Base-by-base conservation (phyloP, 2,113 vertebrate species). In the Lepus timidus region DNA sequence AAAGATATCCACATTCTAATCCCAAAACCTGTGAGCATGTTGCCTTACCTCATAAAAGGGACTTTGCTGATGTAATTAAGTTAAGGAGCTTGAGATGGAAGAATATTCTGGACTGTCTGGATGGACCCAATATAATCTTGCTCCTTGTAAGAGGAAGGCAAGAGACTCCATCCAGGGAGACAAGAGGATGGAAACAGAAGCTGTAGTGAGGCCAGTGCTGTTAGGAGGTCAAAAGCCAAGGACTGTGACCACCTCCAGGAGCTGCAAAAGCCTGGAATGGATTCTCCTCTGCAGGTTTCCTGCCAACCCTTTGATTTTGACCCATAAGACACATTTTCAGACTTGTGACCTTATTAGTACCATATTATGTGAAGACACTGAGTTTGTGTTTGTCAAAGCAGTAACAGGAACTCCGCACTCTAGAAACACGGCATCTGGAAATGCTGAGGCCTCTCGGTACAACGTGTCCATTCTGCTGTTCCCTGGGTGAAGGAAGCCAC, bases 321-420 rank as follows among this genome's bases (percentile, higher is more conserved):
- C 31, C 36, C 7, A 0, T 20, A 20, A 81, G 62, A 68, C 27
- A n/a, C 61, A 58, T 39, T 74, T 88, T 58, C 85, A 86, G 49
- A 49, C 39, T 49, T 93, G 68, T 88, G 52, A 84, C 49, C 27
- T 58, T 58, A 58, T 19, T 74, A 89, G 67, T 33, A n/a, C 20
- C n/a, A 20, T 64, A 31, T 29, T 76, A 16, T 84, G 52, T 73
- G 51, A 67, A 88, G 39, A 64, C 52, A 65, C 36, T 71, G n/a
- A 51, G 14, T 81, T 49, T 82, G 52, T 87, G 44, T 82, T n/a
- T 81, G 36, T 92, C 83, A 75, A 13, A 74, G 74, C 68, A 88
- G 49, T 11, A 62, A 68, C 1, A 51, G n/a, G 51, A 85, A 94
- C 55, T 61, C 2, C 4, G 39, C 3, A 3, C 25, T 61, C 33